Conservation (phyloP, 2,113 vertebrate genomes). For the Perca fluviatilis region DNA sequence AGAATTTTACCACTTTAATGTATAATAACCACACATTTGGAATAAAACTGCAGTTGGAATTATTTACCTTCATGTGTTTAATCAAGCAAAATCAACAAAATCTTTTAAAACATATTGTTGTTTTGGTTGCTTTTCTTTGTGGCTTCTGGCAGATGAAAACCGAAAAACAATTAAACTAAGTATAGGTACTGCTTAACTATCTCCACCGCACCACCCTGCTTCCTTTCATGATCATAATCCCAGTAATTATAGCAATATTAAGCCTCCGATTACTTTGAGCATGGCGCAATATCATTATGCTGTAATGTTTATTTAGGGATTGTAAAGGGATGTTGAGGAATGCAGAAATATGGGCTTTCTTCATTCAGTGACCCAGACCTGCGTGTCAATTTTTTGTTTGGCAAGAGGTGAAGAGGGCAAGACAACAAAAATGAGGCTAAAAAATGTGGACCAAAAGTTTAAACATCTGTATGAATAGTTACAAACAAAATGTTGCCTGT, state of each 20-base stretch:
- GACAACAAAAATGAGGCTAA: neutral
- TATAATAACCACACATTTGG: neutral
- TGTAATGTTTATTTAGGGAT: conserved; percentile 29
- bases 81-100: neutral
- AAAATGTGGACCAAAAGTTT: neutral
- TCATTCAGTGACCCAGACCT: conserved; percentile 6
- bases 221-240: conserved; percentile 29
- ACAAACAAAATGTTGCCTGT: neutral
- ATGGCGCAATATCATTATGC: conserved; percentile 13
- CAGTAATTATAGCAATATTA: conserved; percentile 40
- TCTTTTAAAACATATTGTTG: neutral
- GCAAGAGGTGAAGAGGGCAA: neutral
- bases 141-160: conserved; percentile 8
- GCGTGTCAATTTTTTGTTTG: neutral
- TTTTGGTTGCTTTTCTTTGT: neutral
- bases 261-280: conserved; percentile 2
- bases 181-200: neutral
- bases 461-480: neutral
- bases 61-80: neutral
- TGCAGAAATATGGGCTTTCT: conserved; percentile 13
- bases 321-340: neutral
- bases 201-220: conserved; percentile 10
- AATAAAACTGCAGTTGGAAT: neutral
- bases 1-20: neutral
- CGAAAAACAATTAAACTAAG: neutral